These are phyloP conservation scores for Lophotriccus pileatus DNA, from an alignment of 2,797 vertebrate genomes.

Conservation along the genomic window DNA sequence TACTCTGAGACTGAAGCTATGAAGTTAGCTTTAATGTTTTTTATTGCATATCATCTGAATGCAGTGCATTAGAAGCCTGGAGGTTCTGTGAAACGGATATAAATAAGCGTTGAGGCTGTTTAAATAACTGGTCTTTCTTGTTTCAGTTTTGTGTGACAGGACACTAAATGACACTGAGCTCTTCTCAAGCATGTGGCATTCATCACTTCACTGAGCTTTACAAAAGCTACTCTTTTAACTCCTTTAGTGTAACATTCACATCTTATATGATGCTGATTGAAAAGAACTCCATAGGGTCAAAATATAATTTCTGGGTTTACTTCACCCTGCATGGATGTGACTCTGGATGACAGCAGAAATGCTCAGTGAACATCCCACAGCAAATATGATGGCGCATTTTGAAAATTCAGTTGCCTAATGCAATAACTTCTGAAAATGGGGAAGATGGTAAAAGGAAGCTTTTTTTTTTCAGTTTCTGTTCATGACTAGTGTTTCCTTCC, in stretches of 20 bases:
- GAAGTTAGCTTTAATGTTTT: neutral
- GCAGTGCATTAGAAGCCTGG: neutral
- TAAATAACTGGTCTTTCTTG: neutral
- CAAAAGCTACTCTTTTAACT: neutral
- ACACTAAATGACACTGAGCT: neutral
- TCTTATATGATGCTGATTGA: neutral
- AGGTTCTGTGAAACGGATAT: neutral
- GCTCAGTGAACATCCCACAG: neutral
- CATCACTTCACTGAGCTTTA: neutral
- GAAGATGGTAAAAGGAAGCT: neutral
- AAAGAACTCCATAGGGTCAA: neutral
- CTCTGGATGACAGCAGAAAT: neutral
- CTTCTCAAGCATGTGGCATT: neutral
- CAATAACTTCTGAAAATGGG: neutral
- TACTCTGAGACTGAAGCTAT: neutral
- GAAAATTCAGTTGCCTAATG: neutral
- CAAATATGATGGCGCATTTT: neutral
- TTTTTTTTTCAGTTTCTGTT: neutral
- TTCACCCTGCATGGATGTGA: neutral
- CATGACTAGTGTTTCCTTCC: neutral
- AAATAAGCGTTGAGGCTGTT: neutral
- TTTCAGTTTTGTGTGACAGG: neutral
- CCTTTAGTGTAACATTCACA: neutral
- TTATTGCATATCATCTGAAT: neutral
- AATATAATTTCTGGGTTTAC: neutral